Evolutionary conservation across 2,797 vertebrate genomes (phyloP).

Genomic region (Coregonus suidteri): DNA sequence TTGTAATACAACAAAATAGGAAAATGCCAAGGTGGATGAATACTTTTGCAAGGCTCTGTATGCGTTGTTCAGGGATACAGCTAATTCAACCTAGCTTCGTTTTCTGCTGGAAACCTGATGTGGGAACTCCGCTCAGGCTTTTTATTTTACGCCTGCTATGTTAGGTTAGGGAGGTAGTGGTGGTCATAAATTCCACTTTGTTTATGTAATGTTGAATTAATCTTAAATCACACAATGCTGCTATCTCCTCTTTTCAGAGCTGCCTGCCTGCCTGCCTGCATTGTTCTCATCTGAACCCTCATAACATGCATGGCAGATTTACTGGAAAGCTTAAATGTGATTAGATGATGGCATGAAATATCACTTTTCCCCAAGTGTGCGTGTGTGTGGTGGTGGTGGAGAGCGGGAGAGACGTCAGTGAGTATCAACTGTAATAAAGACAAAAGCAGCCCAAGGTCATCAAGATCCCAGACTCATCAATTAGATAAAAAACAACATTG

Average conservation of each 20-base stretch:
- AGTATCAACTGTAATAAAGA: slow-evolving; percentile 57
- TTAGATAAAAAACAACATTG: slow-evolving; percentile 44
- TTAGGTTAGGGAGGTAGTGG: background rate
- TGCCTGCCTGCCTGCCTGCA: background rate
- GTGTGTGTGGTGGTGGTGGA: background rate
- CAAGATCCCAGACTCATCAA: slow-evolving; percentile 41
- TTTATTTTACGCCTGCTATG: too few relatives aligned
- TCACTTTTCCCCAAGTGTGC: slow-evolving; percentile 13
- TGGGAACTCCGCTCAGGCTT: too few relatives aligned
- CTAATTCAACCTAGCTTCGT: too few relatives aligned
- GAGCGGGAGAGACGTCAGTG: slow-evolving; percentile 16
- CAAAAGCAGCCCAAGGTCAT: slow-evolving; percentile 42
- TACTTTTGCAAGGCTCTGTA: too few relatives aligned
- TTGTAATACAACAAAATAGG: too few relatives aligned
- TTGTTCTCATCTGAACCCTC: slow-evolving; percentile 36
- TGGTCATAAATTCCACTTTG: slow-evolving; percentile 8
- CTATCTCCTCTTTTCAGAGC: background rate
- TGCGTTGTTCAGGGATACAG: too few relatives aligned
- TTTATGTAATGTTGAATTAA: slow-evolving; percentile 26
- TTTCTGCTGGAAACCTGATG: too few relatives aligned
- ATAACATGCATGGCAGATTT: slow-evolving; percentile 28
- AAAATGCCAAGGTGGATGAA: too few relatives aligned
- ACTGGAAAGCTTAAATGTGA: slow-evolving; percentile 30
- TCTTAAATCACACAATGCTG: slow-evolving; percentile 10
- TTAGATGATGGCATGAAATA: slow-evolving; percentile 45